phyloP scores from a whole-genome alignment of 53 echinoderm and acorn worm species.

The Luidia sarsii region DNA sequence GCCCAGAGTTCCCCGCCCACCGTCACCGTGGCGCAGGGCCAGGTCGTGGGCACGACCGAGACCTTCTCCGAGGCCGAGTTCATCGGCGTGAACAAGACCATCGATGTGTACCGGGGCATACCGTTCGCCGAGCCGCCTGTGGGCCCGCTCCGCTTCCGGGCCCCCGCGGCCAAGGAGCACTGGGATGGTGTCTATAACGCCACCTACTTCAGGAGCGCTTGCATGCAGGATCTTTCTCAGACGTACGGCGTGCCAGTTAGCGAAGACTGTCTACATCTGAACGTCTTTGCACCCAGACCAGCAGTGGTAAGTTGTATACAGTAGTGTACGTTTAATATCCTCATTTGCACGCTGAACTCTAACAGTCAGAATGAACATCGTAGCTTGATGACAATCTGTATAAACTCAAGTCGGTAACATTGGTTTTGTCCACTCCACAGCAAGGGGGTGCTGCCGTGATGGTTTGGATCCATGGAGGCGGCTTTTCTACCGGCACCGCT shows the following conservation, averaged over 20 bases:
- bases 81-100: constrained; percentile 42
- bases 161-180: constrained; percentile 49
- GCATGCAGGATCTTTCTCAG: constrained; percentile 4
- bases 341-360: background rate
- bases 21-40: constrained; percentile 63
- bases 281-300: constrained; percentile 15
- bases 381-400: background rate
- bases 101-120: constrained; percentile 73
- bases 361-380: background rate
- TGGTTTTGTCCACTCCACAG: no score
- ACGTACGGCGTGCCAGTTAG: background rate
- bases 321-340: background rate
- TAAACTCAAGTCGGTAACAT: no score
- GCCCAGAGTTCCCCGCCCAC: constrained; percentile 14
- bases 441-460: constrained; percentile 56
- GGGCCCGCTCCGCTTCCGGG: constrained; percentile 62
- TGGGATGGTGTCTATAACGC: constrained; percentile 73
- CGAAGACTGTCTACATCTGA: constrained; percentile 54
- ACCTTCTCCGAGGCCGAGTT: constrained; percentile 61
- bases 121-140: constrained; percentile 87
- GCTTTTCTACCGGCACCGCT: constrained; percentile 69
- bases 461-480: constrained; percentile 87
- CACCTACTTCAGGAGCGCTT: constrained; percentile 45
- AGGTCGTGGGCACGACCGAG: constrained; percentile 57
- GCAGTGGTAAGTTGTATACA: background rate